These are phyloP conservation scores for Sinella curviseta DNA, from an alignment of 1,140 invertebrate genomes.

Conservation along the genomic window DNA sequence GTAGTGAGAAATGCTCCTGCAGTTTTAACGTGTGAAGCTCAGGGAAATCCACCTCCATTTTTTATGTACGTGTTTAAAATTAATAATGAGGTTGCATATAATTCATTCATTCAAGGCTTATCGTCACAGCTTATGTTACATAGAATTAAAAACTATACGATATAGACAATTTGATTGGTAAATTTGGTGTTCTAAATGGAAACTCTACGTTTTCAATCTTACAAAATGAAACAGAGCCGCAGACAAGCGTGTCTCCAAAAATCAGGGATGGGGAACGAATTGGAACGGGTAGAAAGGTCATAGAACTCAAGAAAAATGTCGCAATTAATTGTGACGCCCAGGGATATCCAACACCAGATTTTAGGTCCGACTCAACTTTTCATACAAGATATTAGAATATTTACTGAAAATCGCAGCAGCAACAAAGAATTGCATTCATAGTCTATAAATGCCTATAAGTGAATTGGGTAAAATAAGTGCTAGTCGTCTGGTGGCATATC, in stretches of 20 bases:
- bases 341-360: slow-evolving; percentile 64
- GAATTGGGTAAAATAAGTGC: too few species aligned
- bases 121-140: slow-evolving; percentile 14
- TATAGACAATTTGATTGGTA: too few species aligned
- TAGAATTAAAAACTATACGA: too few species aligned
- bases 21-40: slow-evolving; percentile 58
- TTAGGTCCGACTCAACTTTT: slow-evolving; percentile 63
- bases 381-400: too few species aligned
- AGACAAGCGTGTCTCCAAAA: slow-evolving; percentile 34
- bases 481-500: too few species aligned
- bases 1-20: slow-evolving; percentile 29
- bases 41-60: slow-evolving; percentile 53
- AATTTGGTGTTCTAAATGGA: too few species aligned
- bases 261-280: slow-evolving; percentile 18
- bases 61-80: slow-evolving; percentile 51
- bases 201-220: too few species aligned
- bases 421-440: too few species aligned
- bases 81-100: background rate
- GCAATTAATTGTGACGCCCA: slow-evolving; percentile 57
- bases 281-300: background rate
- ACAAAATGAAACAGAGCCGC: too few species aligned
- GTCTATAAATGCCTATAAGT: too few species aligned
- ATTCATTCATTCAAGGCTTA: background rate
- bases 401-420: too few species aligned
- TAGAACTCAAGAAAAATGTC: background rate